Conservation (phyloP, 2,113 vertebrate genomes). For the Prinia subflava region DNA sequence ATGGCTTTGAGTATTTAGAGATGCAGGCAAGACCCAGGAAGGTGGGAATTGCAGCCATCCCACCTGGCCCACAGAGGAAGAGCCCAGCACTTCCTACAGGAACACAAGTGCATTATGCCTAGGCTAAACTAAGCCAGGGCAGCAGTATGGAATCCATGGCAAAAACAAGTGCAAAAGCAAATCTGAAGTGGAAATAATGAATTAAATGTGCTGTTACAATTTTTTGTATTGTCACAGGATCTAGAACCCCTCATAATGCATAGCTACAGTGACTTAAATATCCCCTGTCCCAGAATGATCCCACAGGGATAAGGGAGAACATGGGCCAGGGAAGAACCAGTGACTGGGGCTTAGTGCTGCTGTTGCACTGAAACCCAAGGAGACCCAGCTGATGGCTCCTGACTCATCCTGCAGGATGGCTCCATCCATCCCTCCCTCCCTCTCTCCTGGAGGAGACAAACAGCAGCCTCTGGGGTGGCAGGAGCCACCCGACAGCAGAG, state of each 20-base stretch:
- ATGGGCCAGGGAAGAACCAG: neutral
- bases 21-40: neutral
- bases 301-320: neutral
- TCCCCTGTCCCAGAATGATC: neutral
- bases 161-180: neutral
- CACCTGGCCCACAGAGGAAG: neutral
- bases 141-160: rapidly evolving
- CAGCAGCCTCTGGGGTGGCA: neutral
- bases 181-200: neutral
- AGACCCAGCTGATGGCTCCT: neutral
- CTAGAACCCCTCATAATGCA: neutral
- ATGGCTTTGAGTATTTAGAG: constrained; percentile 16
- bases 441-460: neutral
- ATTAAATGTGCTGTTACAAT: neutral
- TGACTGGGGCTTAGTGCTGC: neutral
- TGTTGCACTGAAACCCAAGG: neutral
- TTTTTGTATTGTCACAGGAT: neutral
- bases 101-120: neutral
- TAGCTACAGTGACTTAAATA: neutral
- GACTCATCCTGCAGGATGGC: neutral
- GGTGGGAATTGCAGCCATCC: neutral
- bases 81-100: neutral
- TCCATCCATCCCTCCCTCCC: neutral
- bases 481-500: rapidly evolving
- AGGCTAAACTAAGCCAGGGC: neutral